These are phyloP conservation scores for Adelosebastes latens DNA, from an alignment of 2,797 vertebrate species.

Conservation along the genomic window DNA sequence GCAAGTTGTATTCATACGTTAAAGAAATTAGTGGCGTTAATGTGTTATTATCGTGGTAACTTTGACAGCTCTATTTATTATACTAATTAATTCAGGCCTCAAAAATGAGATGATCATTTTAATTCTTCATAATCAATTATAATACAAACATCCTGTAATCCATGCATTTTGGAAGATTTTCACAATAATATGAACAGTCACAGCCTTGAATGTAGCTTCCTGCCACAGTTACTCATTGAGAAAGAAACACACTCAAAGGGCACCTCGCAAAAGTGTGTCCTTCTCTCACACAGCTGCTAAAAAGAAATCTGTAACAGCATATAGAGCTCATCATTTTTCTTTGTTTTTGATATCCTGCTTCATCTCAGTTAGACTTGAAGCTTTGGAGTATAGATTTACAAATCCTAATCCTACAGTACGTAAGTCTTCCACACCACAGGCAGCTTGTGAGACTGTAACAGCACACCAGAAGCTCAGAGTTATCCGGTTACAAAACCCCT, in stretches of 20 bases:
- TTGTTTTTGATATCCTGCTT: not conserved
- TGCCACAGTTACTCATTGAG: not conserved
- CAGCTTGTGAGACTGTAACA: conserved; percentile 6
- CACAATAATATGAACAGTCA: not conserved
- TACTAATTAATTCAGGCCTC: not conserved
- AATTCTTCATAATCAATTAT: not conserved
- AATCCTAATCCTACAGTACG: not conserved
- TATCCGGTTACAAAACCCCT: conserved; percentile 9
- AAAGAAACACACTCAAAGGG: not conserved
- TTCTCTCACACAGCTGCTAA: not conserved
- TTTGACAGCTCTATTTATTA: not conserved
- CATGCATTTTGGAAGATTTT: not conserved
- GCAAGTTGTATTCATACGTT: too few species aligned
- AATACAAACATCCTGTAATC: not conserved
- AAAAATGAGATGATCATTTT: not conserved
- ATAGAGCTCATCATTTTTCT: not conserved
- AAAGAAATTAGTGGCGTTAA: too few species aligned
- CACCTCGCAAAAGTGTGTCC: not conserved
- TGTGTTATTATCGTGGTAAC: too few species aligned
- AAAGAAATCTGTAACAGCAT: not conserved
- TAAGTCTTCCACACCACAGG: not conserved
- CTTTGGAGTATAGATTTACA: not conserved
- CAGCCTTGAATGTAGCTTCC: not conserved
- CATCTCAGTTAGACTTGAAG: not conserved
- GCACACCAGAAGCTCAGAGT: not conserved